These are phyloP conservation scores for Scaptomyza cyrtandrae DNA, from an alignment of 2,888 invertebrate genomes.

Conservation along the genomic window DNA sequence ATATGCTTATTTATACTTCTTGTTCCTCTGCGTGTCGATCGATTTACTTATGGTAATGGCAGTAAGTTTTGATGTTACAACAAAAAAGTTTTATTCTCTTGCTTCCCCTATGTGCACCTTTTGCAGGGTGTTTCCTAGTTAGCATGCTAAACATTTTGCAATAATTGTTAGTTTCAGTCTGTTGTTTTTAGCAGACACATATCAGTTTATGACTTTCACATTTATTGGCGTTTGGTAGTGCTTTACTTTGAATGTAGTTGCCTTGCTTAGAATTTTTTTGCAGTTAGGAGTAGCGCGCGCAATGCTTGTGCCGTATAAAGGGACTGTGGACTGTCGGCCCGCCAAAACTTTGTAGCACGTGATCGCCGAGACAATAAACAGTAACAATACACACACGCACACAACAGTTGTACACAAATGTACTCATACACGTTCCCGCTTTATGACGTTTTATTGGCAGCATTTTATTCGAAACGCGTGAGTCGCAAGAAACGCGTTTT, in stretches of 20 bases:
- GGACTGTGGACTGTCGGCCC: slow-evolving; percentile 36
- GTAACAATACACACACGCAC: slow-evolving; percentile 20
- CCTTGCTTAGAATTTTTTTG: slow-evolving; percentile 65
- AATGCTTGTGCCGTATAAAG: slow-evolving; percentile 47
- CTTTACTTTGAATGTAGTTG: slow-evolving; percentile 35
- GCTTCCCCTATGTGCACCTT: no score
- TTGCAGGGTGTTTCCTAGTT: not conserved
- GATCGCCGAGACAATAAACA: slow-evolving; percentile 63
- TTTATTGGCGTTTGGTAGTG: slow-evolving; percentile 47
- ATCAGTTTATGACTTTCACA: slow-evolving; percentile 32
- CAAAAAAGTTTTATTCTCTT: no score
- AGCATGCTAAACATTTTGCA: not conserved
- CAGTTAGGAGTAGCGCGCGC: slow-evolving; percentile 44
- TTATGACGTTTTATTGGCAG: slow-evolving; percentile 76
- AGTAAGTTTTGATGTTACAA: no score
- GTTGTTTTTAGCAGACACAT: slow-evolving; percentile 9
- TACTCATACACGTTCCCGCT: slow-evolving; percentile 60
- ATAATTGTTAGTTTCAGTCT: slow-evolving; percentile 16
- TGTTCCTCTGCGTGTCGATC: no score
- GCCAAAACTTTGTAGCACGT: slow-evolving; percentile 74
- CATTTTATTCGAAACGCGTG: slow-evolving; percentile 73
- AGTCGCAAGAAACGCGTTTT: slow-evolving; percentile 49
- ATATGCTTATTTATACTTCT: no score
- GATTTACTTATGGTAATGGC: no score
- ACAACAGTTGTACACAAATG: slow-evolving; percentile 25